Percentiles rank a stretch among this genome's conserved stretches.
Conservation (phyloP, 2,113 vertebrate genomes). For the Anser cygnoides region DNA sequence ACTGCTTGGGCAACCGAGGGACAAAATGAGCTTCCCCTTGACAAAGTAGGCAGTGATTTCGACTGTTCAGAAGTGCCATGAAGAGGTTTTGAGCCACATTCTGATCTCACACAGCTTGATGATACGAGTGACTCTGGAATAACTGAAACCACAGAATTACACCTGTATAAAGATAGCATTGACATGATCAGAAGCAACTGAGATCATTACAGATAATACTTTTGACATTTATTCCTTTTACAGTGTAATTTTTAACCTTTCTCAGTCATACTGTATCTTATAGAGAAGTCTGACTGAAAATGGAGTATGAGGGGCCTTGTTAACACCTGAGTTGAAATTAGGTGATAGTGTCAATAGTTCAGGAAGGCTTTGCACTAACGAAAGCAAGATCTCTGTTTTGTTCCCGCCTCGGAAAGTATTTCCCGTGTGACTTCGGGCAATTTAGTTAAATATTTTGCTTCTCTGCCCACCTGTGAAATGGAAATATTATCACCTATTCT, state of each 20-base stretch:
- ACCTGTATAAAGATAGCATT: background rate
- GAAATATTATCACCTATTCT: background rate
- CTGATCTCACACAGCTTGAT: background rate
- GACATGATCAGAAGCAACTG: background rate
- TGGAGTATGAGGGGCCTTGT: background rate
- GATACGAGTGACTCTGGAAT: background rate
- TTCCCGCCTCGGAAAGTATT: background rate
- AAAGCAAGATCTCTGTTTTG: background rate
- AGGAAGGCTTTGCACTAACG: background rate
- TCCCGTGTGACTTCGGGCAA: background rate
- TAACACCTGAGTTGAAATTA: background rate
- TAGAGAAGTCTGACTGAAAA: background rate
- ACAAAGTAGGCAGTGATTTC: background rate
- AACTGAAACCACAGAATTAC: background rate
- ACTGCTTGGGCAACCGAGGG: fast-evolving
- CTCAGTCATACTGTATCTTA: background rate
- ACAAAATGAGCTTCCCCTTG: background rate
- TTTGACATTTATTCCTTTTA: background rate
- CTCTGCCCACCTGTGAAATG: background rate
- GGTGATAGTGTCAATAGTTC: background rate
- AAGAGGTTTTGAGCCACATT: background rate
- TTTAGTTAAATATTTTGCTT: background rate
- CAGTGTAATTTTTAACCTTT: background rate
- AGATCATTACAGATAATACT: background rate
- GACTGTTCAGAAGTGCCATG: background rate